Percentiles rank a stretch among this genome's conserved stretches.
Evolutionary conservation across 2,797 vertebrate species (phyloP).

Genomic region (Chiloscyllium punctatum): DNA sequence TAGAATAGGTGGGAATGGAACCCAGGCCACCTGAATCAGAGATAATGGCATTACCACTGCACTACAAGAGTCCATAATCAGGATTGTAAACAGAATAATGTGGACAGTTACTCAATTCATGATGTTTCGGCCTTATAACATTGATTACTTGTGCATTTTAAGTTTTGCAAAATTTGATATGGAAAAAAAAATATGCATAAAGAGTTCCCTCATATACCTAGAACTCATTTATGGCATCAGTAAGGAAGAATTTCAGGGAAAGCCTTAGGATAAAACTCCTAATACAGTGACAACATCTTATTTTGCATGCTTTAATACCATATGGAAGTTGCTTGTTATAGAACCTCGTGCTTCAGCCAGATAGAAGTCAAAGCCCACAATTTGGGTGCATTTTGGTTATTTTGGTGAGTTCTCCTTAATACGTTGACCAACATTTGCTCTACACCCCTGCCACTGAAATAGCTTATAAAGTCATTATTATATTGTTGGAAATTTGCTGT

Average conservation of each 20-base stretch:
- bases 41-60: too few relatives aligned
- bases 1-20: too few relatives aligned
- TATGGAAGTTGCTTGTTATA: background rate
- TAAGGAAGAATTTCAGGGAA: background rate
- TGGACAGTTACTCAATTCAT: background rate
- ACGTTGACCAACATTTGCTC: background rate
- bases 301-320: background rate
- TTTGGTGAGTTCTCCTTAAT: background rate
- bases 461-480: background rate
- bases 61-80: background rate
- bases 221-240: background rate
- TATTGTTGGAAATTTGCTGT: background rate
- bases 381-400: background rate
- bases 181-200: background rate
- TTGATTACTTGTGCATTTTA: background rate
- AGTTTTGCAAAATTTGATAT: background rate
- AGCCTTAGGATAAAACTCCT: background rate
- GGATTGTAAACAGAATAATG: background rate
- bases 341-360: background rate
- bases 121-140: background rate
- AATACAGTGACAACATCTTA: background rate
- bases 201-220: background rate
- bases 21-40: too few relatives aligned
- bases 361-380: background rate
- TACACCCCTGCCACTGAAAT: background rate